Base-by-base conservation (phyloP, 2,797 vertebrate species). In the Lithobates sylvaticus region DNA sequence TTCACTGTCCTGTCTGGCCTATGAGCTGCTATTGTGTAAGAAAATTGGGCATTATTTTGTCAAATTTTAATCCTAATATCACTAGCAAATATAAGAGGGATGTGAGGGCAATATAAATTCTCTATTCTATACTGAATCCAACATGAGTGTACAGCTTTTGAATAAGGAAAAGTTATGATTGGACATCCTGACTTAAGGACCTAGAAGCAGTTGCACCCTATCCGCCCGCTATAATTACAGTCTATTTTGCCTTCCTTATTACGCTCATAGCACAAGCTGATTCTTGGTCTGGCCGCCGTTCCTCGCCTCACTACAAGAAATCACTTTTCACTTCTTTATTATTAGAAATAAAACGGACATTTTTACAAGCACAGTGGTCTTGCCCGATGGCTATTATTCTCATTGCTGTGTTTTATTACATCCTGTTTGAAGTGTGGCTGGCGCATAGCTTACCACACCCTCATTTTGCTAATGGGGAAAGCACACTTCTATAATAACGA, bases 271-370 rank as follows among this genome's bases (percentile, higher is more conserved):
- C 78, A 69, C 73, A 81, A 86, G 84, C 47, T 44, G 34, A n/a
- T 32, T 81, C 78, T 86, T 75, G 71, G 78, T 32, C 78, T 54
- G 0, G 18, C 67, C 9, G 7, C 72, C 39, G 8, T 72, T 54
- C 79, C 42, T 71, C 76, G 70, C 64, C 39, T 79, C 69, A 74
- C 47, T 42, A 76, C 44, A 76, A 86, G 71, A 86, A 86, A 81
- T 86, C 65, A 86, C 76, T 86, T 78, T 77, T 84, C 79, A 75
- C 85, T 84, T 76, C 65, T 78, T 84, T 84, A 84, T 84, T 87
- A 87, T 86, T 84, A 83, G 39, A 86, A 88, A 79, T 85, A 86
- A 81, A 71, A 50, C 50, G 5, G 84, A 72, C 64, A 80, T 79
- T 78, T 81, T 78, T 75, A 74, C 39, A 21, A 84, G 39, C 26